Evolutionary conservation across 2,113 vertebrate species (phyloP).

Genomic region (Pelmatolapia mariae): DNA sequence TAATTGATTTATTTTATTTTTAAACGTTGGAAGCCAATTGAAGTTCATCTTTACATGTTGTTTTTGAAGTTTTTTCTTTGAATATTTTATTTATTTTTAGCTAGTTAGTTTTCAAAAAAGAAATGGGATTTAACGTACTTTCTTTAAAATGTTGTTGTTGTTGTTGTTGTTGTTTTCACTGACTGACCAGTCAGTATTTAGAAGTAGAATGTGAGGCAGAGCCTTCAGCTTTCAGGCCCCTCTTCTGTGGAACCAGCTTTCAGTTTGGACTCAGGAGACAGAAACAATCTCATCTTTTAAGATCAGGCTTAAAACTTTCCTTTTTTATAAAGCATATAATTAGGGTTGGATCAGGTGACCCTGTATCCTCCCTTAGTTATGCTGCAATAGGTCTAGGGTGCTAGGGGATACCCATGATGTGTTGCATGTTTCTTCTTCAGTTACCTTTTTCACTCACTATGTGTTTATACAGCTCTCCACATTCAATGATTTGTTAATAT

Average conservation of each 20-base stretch:
- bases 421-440: neutral
- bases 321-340: neutral
- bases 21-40: neutral
- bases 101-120: neutral
- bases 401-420: neutral
- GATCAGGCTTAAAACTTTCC: neutral
- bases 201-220: neutral
- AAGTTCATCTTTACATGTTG: neutral
- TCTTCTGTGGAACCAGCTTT: neutral
- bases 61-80: neutral
- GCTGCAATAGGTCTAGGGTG: neutral
- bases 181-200: neutral
- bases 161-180: neutral
- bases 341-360: neutral
- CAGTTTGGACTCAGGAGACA: neutral
- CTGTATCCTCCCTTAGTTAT: neutral
- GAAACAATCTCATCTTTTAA: neutral
- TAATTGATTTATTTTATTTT: neutral
- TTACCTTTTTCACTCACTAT: neutral
- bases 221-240: neutral
- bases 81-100: neutral
- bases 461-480: neutral
- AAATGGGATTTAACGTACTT: neutral
- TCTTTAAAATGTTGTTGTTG: neutral
- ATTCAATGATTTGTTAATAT: neutral